These are phyloP conservation scores for Neria commutata DNA, from an alignment of 2,888 invertebrate species.

Conservation along the genomic window DNA sequence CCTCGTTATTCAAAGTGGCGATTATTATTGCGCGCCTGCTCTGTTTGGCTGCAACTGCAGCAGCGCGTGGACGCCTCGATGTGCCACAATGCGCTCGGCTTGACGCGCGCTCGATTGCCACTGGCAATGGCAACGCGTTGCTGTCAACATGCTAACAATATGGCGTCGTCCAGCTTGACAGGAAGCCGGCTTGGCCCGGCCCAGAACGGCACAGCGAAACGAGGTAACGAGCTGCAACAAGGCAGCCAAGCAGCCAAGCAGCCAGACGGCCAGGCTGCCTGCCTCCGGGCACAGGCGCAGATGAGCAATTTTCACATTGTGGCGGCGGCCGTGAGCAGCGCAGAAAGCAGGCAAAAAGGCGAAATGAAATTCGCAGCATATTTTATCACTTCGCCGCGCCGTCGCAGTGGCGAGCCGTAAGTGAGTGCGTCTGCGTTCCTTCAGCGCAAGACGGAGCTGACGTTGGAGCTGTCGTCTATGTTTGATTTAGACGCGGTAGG, in stretches of 20 bases:
- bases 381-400: slow-evolving; percentile 43
- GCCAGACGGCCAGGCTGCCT: no score
- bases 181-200: neutral
- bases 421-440: neutral
- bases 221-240: slow-evolving; percentile 31
- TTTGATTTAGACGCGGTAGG: slow-evolving; percentile 13
- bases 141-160: neutral
- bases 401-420: neutral
- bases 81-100: neutral
- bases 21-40: neutral
- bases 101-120: neutral
- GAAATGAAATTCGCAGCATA: slow-evolving; percentile 53
- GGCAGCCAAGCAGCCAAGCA: slow-evolving; percentile 29
- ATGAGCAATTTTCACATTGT: neutral
- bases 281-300: neutral
- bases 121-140: neutral
- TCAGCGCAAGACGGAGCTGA: neutral
- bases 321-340: neutral
- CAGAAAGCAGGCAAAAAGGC: slow-evolving; percentile 33
- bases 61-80: neutral
- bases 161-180: neutral
- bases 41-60: neutral
- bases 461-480: neutral
- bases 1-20: no score
- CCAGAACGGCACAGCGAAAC: slow-evolving; percentile 16